phyloP scores from a whole-genome alignment of 2,797 vertebrate species.

The Gorsachius magnificus region DNA sequence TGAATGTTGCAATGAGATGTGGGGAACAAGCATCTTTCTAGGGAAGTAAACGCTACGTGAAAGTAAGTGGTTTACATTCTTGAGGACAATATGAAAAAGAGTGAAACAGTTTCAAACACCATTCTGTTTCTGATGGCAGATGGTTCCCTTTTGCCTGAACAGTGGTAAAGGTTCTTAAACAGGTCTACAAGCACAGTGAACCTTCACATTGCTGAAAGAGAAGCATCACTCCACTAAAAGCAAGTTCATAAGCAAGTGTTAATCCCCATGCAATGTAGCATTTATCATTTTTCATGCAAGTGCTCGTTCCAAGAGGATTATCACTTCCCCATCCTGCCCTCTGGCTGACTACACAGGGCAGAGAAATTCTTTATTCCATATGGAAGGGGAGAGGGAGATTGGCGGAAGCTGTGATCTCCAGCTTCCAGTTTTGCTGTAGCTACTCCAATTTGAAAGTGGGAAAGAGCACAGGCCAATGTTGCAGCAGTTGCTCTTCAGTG shows the following conservation, averaged over 20 bases:
- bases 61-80: neutral
- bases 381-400: constrained; percentile 24
- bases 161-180: constrained; percentile 15
- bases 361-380: constrained; percentile 52
- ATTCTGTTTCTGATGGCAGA: constrained; percentile 22
- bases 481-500: neutral
- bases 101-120: neutral
- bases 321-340: constrained; percentile 68
- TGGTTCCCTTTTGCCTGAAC: constrained; percentile 26
- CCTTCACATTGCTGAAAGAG: constrained; percentile 30
- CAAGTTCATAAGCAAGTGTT: constrained; percentile 57
- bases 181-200: constrained; percentile 10
- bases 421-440: constrained; percentile 35
- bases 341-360: constrained; percentile 56
- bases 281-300: constrained; percentile 62
- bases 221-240: constrained; percentile 42
- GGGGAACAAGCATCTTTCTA: neutral
- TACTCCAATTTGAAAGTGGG: constrained; percentile 2
- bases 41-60: neutral
- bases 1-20: neutral
- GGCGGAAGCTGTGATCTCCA: constrained; percentile 28
- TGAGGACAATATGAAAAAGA: neutral
- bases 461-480: constrained; percentile 7
- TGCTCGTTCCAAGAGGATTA: constrained; percentile 53
- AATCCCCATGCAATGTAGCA: constrained; percentile 44